These are phyloP conservation scores for Ctenochaetus hawaiiensis DNA, from an alignment of 2,797 vertebrate species.

Conservation along the genomic window DNA sequence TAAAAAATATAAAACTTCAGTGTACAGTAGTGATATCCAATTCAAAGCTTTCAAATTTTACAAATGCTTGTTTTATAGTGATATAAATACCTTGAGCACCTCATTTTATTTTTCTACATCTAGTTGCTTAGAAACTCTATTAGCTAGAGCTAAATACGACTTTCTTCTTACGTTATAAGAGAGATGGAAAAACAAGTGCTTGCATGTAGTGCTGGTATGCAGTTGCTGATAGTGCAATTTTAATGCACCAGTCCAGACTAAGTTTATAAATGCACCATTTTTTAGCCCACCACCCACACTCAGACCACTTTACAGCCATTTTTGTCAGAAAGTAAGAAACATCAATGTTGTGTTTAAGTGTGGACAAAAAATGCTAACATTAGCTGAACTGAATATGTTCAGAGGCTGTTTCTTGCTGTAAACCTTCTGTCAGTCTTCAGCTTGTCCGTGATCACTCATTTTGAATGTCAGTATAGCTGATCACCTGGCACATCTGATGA, in stretches of 20 bases:
- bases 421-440: neutral
- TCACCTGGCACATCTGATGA: neutral
- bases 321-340: neutral
- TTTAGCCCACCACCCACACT: no score
- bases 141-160: no score
- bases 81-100: neutral
- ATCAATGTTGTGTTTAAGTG: neutral
- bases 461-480: neutral
- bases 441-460: neutral
- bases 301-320: no score
- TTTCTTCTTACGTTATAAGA: neutral
- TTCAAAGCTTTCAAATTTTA: neutral
- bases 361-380: neutral
- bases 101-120: neutral
- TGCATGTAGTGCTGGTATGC: neutral
- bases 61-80: neutral
- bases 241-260: no score
- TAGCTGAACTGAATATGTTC: neutral
- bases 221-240: no score
- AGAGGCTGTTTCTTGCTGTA: no score
- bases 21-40: neutral
- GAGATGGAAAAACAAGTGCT: neutral
- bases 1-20: neutral
- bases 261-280: no score
- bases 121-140: neutral